Evolutionary conservation across 2,888 invertebrate genomes (phyloP).

Genomic region (Nasonovia ribisnigri): DNA sequence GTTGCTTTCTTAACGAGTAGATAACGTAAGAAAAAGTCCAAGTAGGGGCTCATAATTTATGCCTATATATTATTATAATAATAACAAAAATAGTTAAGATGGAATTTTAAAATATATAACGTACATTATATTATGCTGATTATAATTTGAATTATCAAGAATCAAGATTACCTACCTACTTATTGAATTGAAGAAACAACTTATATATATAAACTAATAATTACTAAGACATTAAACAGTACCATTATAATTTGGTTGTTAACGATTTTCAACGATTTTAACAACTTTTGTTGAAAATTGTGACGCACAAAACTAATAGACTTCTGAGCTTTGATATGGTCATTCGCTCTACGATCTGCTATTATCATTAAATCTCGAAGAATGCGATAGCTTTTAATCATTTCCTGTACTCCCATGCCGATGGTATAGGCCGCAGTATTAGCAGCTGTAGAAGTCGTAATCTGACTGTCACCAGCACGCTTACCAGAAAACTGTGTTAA

Average conservation of each 20-base stretch:
- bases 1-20: no score
- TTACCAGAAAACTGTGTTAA: neutral
- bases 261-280: fast-evolving
- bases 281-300: neutral
- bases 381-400: neutral
- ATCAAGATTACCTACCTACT: neutral
- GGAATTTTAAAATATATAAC: no score
- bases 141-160: neutral
- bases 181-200: neutral
- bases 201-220: neutral
- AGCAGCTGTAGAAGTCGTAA: no score
- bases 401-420: no score
- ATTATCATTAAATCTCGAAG: neutral
- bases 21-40: no score
- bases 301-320: neutral
- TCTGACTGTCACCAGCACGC: neutral
- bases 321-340: neutral
- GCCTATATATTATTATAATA: no score
- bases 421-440: fast-evolving
- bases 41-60: no score
- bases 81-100: no score
- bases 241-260: neutral
- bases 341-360: fast-evolving
- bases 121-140: neutral
- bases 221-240: neutral